Conservation (phyloP, 2,888 invertebrate species). For the Euphydryas editha region DNA sequence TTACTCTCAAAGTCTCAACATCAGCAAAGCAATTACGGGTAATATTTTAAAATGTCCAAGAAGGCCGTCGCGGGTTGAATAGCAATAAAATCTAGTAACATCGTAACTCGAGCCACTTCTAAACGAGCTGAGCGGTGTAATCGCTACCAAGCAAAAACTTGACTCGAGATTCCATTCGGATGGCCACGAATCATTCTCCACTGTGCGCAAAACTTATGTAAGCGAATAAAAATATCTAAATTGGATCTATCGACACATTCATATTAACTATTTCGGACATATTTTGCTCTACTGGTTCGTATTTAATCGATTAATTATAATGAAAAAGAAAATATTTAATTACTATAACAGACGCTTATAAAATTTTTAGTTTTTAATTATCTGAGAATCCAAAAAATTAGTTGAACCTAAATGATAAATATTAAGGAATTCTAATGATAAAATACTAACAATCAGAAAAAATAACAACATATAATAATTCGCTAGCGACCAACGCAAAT, state of each 20-base stretch:
- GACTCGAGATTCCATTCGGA: slow-evolving; percentile 57
- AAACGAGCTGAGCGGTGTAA: slow-evolving; percentile 59
- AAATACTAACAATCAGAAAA: background rate
- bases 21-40: slow-evolving; percentile 51
- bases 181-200: slow-evolving; percentile 50
- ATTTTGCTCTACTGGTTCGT: slow-evolving; percentile 1
- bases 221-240: slow-evolving; percentile 38
- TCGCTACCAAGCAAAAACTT: slow-evolving; percentile 68
- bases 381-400: too few relatives aligned
- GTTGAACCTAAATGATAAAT: too few relatives aligned
- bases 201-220: slow-evolving; percentile 49
- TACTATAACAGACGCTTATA: background rate
- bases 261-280: background rate
- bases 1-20: slow-evolving; percentile 53
- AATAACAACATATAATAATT: slow-evolving; percentile 9
- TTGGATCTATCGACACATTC: background rate
- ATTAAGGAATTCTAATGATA: background rate
- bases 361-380: too few relatives aligned
- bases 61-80: slow-evolving; percentile 49
- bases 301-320: background rate
- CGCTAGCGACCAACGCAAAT: slow-evolving; percentile 35
- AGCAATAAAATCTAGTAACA: slow-evolving; percentile 59
- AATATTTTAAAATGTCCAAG: slow-evolving; percentile 56
- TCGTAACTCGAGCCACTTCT: slow-evolving; percentile 60
- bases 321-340: background rate